Evolutionary conservation across 2,797 vertebrate species (phyloP), one percentile per base, ranked within the genome.

Genomic region (Todus mexicanus): DNA sequence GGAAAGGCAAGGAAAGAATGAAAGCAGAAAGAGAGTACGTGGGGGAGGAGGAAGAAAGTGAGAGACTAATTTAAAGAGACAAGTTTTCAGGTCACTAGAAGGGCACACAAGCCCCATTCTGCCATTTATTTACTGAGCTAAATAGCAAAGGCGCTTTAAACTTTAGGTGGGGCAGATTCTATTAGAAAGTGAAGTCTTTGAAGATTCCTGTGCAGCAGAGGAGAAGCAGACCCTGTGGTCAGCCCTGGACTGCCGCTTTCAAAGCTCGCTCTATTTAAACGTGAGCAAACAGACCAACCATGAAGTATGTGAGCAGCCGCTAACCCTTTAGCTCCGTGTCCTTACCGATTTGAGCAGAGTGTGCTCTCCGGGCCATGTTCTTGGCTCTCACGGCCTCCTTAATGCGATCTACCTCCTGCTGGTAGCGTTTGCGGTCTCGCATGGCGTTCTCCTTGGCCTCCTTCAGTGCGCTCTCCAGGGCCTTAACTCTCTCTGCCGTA

Each of bases 381-480:
- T 99, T 99, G 94, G 98, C 98, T 33, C 98, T 97, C 61, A 99
- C 98, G 0, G 98, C 99, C 96, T 99, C 99, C 96, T 99, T 99
- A 95, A 99, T 99, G 92, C 98, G 98, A 89, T 99, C 99, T 70
- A 99, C 99, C 97, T 99, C 99, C 97, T 99, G 99, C 96, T 99
- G 99, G 97, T 99, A 99, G 56, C 98, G 98, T 63, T 98, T 99
- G 81, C 99, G 98, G 97, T 99, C 99, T 26, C 98, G 97, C 97
- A 98, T 96, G 65, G 98, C 98, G 0, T 98, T 98, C 91, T 99
- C 98, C 97, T 99, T 99, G 95, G 99, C 98, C 45, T 98, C 98
- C 95, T 98, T 99, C 94, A 99, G 97, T 12, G 98, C 98, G 0
- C 97, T 95, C 96, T 99, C 99, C 97, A 99, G 97, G 57, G 98